Conservation (phyloP, 2,888 invertebrate species). For the Brachyptera putata region DNA sequence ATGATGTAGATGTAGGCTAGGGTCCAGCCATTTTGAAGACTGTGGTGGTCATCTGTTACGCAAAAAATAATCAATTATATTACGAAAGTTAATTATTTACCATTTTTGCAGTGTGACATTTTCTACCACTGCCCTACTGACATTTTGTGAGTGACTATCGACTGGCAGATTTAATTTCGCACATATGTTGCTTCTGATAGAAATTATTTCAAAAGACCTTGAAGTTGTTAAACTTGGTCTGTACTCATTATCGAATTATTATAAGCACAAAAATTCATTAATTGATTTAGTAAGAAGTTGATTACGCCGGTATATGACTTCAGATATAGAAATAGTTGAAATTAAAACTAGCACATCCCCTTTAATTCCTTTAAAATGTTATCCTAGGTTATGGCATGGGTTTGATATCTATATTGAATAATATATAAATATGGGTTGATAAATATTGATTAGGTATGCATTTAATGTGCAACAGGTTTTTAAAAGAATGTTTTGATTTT, state of each 20-base stretch:
- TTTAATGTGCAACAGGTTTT: too few relatives aligned
- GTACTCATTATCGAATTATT: too few relatives aligned
- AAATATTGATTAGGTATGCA: too few relatives aligned
- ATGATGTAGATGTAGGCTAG: too few relatives aligned
- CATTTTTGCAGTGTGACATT: conserved; percentile 5
- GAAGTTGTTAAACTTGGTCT: too few relatives aligned
- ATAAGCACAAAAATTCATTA: too few relatives aligned
- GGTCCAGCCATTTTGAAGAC: conserved; percentile 34
- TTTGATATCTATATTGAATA: too few relatives aligned
- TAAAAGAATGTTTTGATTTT: conserved; percentile 53
- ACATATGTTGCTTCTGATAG: conserved; percentile 2
- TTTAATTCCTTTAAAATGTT: conserved; percentile 19
- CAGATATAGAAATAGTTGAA: background rate
- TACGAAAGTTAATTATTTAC: background rate
- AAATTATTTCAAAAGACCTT: too few relatives aligned
- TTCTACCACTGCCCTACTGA: conserved; percentile 20
- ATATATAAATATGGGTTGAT: too few relatives aligned
- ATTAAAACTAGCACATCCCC: conserved; percentile 16
- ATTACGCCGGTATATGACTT: background rate
- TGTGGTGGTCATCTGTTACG: conserved; percentile 23
- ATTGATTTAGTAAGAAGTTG: background rate
- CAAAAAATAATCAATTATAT: conserved; percentile 11
- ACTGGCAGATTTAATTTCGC: background rate
- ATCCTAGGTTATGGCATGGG: conserved; percentile 1
- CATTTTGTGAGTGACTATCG: conserved; percentile 1